phyloP scores from a whole-genome alignment of 2,888 invertebrate genomes.

The Ennomos fuscantarius region DNA sequence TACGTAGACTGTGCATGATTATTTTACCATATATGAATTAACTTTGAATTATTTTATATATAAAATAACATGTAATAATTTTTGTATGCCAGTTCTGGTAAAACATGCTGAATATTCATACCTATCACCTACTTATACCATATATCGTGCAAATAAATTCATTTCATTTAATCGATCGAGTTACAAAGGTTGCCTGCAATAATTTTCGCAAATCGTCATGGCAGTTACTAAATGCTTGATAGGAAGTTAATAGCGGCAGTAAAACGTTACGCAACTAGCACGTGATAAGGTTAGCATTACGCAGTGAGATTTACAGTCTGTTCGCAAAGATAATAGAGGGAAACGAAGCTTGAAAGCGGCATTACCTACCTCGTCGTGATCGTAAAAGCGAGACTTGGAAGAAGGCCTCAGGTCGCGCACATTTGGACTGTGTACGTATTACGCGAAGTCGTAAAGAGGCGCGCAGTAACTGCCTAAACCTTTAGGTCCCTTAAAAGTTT shows the following conservation, averaged over 20 bases:
- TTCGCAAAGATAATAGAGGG: slow-evolving; percentile 59
- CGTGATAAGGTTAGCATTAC: slow-evolving; percentile 51
- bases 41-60: too few species aligned
- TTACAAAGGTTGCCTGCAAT: slow-evolving; percentile 10
- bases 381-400: slow-evolving; percentile 56
- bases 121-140: too few species aligned
- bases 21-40: too few species aligned
- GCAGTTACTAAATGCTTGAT: slow-evolving; percentile 23
- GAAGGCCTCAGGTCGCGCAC: slow-evolving; percentile 50
- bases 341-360: slow-evolving; percentile 58
- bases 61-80: too few species aligned
- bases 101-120: too few species aligned
- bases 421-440: slow-evolving; percentile 49
- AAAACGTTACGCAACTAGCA: slow-evolving; percentile 45
- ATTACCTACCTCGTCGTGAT: slow-evolving; percentile 56
- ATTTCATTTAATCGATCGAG: slow-evolving; percentile 19
- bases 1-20: too few species aligned
- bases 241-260: slow-evolving; percentile 30
- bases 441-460: slow-evolving; percentile 43
- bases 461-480: slow-evolving; percentile 25
- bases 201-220: slow-evolving; percentile 24
- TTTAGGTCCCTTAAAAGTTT: slow-evolving; percentile 29
- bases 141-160: too few species aligned
- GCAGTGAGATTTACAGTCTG: slow-evolving; percentile 55
- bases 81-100: too few species aligned